Base-by-base conservation (phyloP, 2,113 vertebrate species). In the Solea senegalensis region DNA sequence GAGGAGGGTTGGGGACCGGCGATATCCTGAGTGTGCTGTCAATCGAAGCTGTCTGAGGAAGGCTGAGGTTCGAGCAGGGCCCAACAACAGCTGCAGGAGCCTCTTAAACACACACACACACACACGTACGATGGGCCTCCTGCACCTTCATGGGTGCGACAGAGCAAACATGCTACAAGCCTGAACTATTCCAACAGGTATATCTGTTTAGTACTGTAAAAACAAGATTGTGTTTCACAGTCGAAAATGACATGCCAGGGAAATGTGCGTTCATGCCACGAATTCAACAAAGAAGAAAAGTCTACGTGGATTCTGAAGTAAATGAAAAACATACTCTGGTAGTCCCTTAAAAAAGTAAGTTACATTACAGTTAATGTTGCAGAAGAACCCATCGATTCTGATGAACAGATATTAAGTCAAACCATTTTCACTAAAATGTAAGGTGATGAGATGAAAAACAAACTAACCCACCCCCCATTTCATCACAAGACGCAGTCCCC, bases 31-130 rank as follows among this genome's bases (percentile, higher is more conserved):
- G 78, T 66, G 79, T 44, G 76, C 90, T 87, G 90, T 92, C 92
- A 91, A 76, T 91, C 84, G 54, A 66, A 86, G 84, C 78, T 80
- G 87, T 86, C 86, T 67, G 28, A 67, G 65, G 76, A 77, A 83
- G 51, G 49, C 86, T 84, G 61, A 81, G 72, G 82, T 52, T 72
- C 72, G 65, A 57, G 8, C 69, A 90, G 72, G 73, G 77, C 73
- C 83, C 60, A 50, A 62, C 79, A 86, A 88, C 90, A 92, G 91
- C 91, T 91, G 89, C 87, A 74, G 83, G 71, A 80, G 65, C 55
- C 76, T 75, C 80, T 56, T 15, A 59, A 57, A 72, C 41, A 67
- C 76, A 44, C 60, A 21, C 41, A 44, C n/a, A 21, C 57, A 43
- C n/a, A 21, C 40, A 59, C n/a, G 21, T 4, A 26, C 59, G 21